These are phyloP conservation scores for Silurus aristotelis DNA, from an alignment of 2,797 vertebrate genomes.

Conservation along the genomic window DNA sequence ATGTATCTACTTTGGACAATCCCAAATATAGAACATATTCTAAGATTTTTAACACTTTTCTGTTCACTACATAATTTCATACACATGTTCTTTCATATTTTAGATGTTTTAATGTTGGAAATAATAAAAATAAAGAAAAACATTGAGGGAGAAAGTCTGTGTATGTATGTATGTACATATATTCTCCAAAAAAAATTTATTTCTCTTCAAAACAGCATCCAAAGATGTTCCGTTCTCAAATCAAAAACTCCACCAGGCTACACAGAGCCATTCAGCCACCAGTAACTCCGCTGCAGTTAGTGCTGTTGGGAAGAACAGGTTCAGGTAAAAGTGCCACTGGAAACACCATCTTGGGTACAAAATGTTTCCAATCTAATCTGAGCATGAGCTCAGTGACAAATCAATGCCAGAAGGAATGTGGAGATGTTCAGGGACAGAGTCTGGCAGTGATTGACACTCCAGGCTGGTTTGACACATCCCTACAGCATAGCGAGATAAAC, in stretches of 20 bases:
- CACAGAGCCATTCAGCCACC: background rate
- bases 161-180: too few species aligned
- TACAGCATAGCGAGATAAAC: background rate
- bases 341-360: conserved; percentile 57
- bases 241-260: background rate
- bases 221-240: background rate
- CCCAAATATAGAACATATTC: too few species aligned
- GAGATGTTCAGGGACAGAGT: background rate
- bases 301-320: conserved; percentile 64
- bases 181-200: background rate
- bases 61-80: too few species aligned
- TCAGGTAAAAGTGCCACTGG: conserved; percentile 64
- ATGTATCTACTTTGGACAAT: too few species aligned
- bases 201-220: background rate
- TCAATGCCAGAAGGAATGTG: background rate
- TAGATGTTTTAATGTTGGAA: too few species aligned
- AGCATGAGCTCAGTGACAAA: conserved; percentile 49
- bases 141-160: too few species aligned
- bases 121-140: too few species aligned
- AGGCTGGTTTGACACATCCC: conserved; percentile 54
- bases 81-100: too few species aligned
- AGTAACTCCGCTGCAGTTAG: conserved; percentile 41
- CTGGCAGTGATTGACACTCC: conserved; percentile 58
- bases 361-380: background rate
- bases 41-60: too few species aligned